Evolutionary conservation across 2,113 vertebrate species (phyloP), one percentile per base, ranked within the genome.

Genomic region (Thunnus thynnus): DNA sequence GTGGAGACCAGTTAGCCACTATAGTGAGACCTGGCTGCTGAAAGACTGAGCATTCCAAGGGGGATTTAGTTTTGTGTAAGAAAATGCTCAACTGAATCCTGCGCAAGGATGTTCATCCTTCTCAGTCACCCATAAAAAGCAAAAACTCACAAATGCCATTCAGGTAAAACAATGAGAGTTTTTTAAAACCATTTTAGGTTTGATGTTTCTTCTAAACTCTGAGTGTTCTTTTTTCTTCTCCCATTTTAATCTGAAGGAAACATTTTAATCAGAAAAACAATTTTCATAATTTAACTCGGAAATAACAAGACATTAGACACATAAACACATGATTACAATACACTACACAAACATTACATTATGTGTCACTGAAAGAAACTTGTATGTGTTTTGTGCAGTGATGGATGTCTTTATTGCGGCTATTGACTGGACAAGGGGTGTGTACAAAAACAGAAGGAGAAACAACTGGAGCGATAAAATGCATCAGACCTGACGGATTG

Each of bases 31-130:
- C 71, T 78, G 56, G 72, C 69, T 70, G 91, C 78, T 92, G 90
- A 93, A 86, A 92, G 91, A 90, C 64, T 16, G 30, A 55, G 71
- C 86, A 94, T 95, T 93, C 94, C 90, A 85, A 5, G 27, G 55
- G 80, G 89, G 93, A 94, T 94, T 94, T 92, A 74, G 79, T 27
- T 52, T 71, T 67, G 55, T 64, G 66, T 47, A 78, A 70, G 86
- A 87, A 93, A 92, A 91, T 64, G 55, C 75, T 83, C 76, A 82
- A 60, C 73, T 71, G 61, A 89, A 81, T 72, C 72, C 50, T 22
- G 48, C 22, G 51, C 60, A 69, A 64, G n/a, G 52, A 63, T 76
- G 27, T 20, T 58, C 61, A 55, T 62, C 41, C 36, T 78, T 86
- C 22, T 63, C 44, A 76, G 54, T 83, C 71, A 66, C 27, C 68